Percentiles rank a stretch among this genome's conserved stretches.
Evolutionary conservation across 2,888 invertebrate species (phyloP).

Genomic region (Macrophya annulata): DNA sequence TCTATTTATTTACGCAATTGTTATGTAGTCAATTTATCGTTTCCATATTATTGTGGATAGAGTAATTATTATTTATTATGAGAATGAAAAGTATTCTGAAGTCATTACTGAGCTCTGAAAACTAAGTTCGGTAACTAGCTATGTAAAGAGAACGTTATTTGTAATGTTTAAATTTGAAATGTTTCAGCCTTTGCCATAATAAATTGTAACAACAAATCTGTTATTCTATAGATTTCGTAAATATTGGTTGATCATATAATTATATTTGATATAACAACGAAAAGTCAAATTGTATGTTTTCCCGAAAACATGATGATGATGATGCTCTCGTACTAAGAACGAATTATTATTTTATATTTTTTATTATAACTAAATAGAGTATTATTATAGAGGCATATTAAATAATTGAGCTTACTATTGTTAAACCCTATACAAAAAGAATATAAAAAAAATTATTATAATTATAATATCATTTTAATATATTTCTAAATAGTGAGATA

Average conservation of each 20-base stretch:
- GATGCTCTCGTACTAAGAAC: constrained; percentile 33
- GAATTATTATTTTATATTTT: constrained; percentile 31
- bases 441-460: not conserved
- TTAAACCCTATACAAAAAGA: not conserved
- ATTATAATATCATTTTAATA: not conserved
- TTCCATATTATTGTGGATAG: not conserved
- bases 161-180: not conserved
- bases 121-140: not conserved
- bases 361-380: not conserved
- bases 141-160: not conserved
- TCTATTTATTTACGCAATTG: constrained; percentile 33
- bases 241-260: constrained; percentile 4
- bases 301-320: not conserved
- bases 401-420: constrained; percentile 25
- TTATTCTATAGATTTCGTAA: not conserved
- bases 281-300: constrained; percentile 14
- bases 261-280: constrained; percentile 30
- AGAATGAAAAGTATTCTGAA: not conserved
- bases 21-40: constrained; percentile 12
- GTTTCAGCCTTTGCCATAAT: constrained; percentile 22
- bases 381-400: not conserved
- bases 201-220: not conserved
- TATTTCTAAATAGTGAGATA: not conserved
- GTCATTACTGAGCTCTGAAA: constrained; percentile 8
- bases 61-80: not conserved